Base-by-base conservation (phyloP, 2,113 vertebrate species). In the Lepus americanus region DNA sequence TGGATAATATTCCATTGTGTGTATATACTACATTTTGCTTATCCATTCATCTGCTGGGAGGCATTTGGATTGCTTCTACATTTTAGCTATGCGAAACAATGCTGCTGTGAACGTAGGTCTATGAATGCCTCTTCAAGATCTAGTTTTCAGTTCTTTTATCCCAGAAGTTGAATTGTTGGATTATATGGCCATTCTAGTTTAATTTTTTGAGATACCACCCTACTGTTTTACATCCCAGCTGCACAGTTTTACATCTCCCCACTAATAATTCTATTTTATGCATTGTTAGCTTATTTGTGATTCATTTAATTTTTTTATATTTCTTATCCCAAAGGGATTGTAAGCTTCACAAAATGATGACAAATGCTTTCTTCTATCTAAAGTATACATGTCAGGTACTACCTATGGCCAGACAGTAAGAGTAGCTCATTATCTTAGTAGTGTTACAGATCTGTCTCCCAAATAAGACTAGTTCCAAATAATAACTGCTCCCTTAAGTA, bases 361-460 rank as follows among this genome's bases (percentile, higher is more conserved):
- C 25, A 53, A 84, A 36, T 78, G 51, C 12, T 66, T 83, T 92
- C 61, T 90, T 84, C 6, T 66, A 17, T 63, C 29, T 83, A 80
- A 51, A 51, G 5, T 69, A 10, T 77, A 89, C 33, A 19, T 84
- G 88, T 80, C 22, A 27, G 70, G 39, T 63, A 39, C 29, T 31
- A 66, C 27, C 22, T 83, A 69, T 80, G 36, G 76, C 33, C 44
- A 88, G 36, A 78, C 13, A 89, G 44, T 23, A 36, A 74, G n/a
- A 87, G 14, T 74, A 61, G 27, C 31, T 94, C 25, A 7, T 85
- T 87, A 81, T 80, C 93, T 86, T 95, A 81, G 44, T 89, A 72
- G 4, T 36, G 64, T 73, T 25, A 66, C 27, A 20, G 91, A 89
- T 84, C 36, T 89, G 11, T 70, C 44, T n/a, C 79, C 33, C 17